These are phyloP conservation scores for Acropora yongei DNA, from an alignment of 64 coral and sea anemone species.

Conservation along the genomic window DNA sequence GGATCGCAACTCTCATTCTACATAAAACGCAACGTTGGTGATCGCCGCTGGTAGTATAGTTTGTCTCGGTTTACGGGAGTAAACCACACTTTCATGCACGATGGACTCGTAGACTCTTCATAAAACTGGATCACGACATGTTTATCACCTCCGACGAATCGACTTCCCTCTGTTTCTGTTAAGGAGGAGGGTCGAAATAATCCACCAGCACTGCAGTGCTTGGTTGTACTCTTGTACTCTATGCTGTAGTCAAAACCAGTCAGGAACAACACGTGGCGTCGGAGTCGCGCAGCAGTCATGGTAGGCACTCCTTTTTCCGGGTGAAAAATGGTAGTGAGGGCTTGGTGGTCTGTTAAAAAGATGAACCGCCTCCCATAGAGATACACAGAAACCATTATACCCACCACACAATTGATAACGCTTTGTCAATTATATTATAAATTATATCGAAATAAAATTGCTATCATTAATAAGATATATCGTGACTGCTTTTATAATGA, in stretches of 20 bases:
- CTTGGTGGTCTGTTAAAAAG: slow-evolving; percentile 44
- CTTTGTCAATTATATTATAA: slow-evolving; percentile 39
- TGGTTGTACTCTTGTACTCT: neutral
- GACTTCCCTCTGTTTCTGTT: slow-evolving; percentile 42
- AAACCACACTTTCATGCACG: slow-evolving; percentile 46
- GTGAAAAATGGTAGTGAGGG: neutral
- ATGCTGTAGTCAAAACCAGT: slow-evolving; percentile 8
- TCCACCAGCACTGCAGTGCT: slow-evolving; percentile 67
- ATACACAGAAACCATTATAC: slow-evolving; percentile 32
- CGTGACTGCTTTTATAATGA: slow-evolving; percentile 56
- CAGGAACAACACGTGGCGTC: neutral
- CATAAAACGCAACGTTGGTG: slow-evolving; percentile 48
- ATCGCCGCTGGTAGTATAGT: slow-evolving; percentile 19
- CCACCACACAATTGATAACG: neutral
- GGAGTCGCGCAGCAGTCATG: slow-evolving; percentile 17
- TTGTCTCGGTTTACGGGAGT: slow-evolving; percentile 8
- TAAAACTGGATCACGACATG: slow-evolving; percentile 29
- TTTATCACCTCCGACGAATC: slow-evolving; percentile 56
- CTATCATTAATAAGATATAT: slow-evolving; percentile 53
- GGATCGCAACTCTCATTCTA: slow-evolving; percentile 51
- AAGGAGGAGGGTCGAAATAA: slow-evolving; percentile 57
- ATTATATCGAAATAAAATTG: slow-evolving; percentile 57
- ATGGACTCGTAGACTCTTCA: slow-evolving; percentile 33
- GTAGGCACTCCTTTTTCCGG: neutral
- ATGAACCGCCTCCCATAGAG: slow-evolving; percentile 11